Evolutionary conservation across 1,140 invertebrate species (phyloP), one percentile per base, ranked within the genome.

Genomic region (Zaprionus gabonicus): DNA sequence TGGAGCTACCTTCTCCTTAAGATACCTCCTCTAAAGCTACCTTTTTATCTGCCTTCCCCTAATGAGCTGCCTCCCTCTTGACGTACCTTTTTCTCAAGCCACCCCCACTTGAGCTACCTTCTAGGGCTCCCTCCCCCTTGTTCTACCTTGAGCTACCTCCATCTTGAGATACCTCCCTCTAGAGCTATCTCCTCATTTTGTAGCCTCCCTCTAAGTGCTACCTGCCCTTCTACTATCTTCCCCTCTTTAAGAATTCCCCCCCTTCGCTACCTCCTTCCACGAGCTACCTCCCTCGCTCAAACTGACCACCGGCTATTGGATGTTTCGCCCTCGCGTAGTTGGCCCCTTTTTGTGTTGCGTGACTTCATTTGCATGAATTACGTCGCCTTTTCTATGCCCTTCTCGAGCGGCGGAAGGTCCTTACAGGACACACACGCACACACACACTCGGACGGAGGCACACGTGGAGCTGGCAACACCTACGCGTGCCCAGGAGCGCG

Each of bases 351-450:
- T 28, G 59, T 12, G 44, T 92, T 92, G 91, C 91, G 91, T 92
- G 91, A 92, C 91, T 91, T 87, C 71, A 91, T 92, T 92, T 92
- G 73, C 91, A 92, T 92, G 82, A 90, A 90, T 90, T 90, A 81
- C 78, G 85, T 78, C 78, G 85, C 84, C 36, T 74, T 84, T 81
- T 74, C 68, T 62, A 62, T 49, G 41, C 59, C 59, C 13, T 59
- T 2, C 38, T 41, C 5, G 0, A n/a, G 38, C 15, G 6, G 38
- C 12, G n/a, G 31, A 34, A 34, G 31, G 84, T 88, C 84, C 84
- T 85, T 82, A 76, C 46, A 65, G 63, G 68, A 76, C 49, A 70
- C 69, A 60, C 73, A 62, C 51, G n/a, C 59, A 64, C 65, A 28
- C 28, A 28, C 5, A 31, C 59, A 64, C 65, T 49, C 57, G 31